Evolutionary conservation across 1,140 invertebrate species (phyloP), one percentile per base, ranked within the genome.

Genomic region (Neodiprion pinetum): DNA sequence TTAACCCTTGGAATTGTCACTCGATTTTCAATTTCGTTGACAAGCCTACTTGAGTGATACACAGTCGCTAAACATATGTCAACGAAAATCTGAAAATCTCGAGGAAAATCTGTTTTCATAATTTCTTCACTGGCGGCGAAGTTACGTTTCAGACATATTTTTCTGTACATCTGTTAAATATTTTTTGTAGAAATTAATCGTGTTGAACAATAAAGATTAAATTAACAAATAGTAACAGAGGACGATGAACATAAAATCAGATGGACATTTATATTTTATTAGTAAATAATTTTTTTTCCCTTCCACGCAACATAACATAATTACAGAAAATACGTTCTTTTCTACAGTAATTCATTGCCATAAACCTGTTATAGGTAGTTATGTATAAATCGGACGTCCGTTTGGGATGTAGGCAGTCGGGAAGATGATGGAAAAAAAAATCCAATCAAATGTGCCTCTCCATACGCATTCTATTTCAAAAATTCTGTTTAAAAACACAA

Each of bases 401-500:
- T 61, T 61, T 61, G 28, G 53, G 53, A 61, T 61, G n/a, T 17
- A 61, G 7, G 53, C 11, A 17, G 53, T 14, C n/a, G 53, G n/a
- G 53, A 61, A 9, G 9, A 61, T 14, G n/a, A 17, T 5, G n/a
- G 11, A 69, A 77, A 74, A 79, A 78, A 79, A 81, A 75, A 80
- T 82, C 77, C 72, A 74, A 76, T 67, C 74, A 74, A 75, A 72
- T 80, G 83, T 86, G 84, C 83, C 86, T 88, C 86, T 86, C 83
- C 84, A 82, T 87, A 86, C 85, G 86, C 85, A 84, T 85, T 87
- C 84, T 88, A 87, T 88, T 87, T 87, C 84, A 84, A 88, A 87
- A 87, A 87, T 88, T 88, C 84, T 86, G 84, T 86, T 87, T 84
- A 86, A 87, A 87, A 88, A 87, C 84, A 88, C 82, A 87, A 87